Percentiles rank a stretch among this genome's conserved stretches.
phyloP scores from a whole-genome alignment of 1,140 invertebrate species.

The Cecropterus lyciades region DNA sequence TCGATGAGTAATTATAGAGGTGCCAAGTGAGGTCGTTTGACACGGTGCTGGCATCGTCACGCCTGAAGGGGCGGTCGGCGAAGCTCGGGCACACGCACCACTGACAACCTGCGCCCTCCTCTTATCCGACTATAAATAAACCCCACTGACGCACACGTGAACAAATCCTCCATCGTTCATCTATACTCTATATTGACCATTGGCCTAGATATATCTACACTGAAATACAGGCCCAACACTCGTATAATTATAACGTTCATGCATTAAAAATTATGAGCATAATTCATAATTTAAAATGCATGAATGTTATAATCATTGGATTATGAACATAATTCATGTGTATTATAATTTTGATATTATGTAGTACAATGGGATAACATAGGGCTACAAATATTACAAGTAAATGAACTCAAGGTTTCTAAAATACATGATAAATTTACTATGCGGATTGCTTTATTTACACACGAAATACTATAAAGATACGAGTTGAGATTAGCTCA shows the following conservation, averaged over 20 bases:
- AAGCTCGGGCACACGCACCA: conserved; percentile 63
- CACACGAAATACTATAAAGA: conserved; percentile 8
- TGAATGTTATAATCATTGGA: too few species aligned
- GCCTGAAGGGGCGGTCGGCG: conserved; percentile 51
- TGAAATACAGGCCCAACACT: conserved; percentile 13
- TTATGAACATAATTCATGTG: too few species aligned
- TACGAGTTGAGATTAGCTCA: conserved; percentile 15
- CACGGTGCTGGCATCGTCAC: conserved; percentile 43
- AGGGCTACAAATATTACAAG: neutral
- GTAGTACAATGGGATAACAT: too few species aligned
- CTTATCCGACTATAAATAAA: conserved; percentile 59
- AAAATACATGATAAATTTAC: neutral
- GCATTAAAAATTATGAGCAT: too few species aligned
- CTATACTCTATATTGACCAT: conserved; percentile 20
- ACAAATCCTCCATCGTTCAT: conserved; percentile 36
- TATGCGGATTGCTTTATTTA: conserved; percentile 27
- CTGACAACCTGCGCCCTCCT: conserved; percentile 48
- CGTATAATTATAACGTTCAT: neutral
- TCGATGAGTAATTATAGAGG: conserved; percentile 12
- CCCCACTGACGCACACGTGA: conserved; percentile 38
- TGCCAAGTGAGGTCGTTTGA: conserved; percentile 5
- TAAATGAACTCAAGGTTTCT: conserved; percentile 5
- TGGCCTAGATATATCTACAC: conserved; percentile 28
- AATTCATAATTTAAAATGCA: too few species aligned
- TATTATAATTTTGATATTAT: too few species aligned